Percentiles rank a stretch among this genome's conserved stretches.
Evolutionary conservation across 2,888 invertebrate species (phyloP).

Genomic region (Saturnia japonica): DNA sequence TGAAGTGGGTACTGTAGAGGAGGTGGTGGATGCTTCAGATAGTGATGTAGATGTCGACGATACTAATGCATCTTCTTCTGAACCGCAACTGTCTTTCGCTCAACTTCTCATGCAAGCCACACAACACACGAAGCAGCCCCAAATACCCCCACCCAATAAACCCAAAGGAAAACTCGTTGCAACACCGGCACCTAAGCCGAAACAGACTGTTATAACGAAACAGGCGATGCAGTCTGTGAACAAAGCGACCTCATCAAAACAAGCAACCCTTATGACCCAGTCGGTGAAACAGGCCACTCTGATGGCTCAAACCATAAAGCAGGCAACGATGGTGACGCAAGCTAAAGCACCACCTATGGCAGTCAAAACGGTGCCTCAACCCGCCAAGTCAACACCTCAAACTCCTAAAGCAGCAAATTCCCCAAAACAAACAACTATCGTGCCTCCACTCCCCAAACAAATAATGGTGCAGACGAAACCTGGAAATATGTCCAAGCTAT

Average conservation of each 20-base stretch:
- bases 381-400: slow-evolving; percentile 16
- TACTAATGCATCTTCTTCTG: slow-evolving; percentile 41
- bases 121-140: slow-evolving; percentile 43
- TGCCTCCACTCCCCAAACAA: slow-evolving; percentile 18
- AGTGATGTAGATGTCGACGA: slow-evolving; percentile 76
- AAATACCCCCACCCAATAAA: slow-evolving; percentile 28
- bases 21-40: slow-evolving; percentile 64
- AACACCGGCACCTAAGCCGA: slow-evolving; percentile 43
- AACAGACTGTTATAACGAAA: slow-evolving; percentile 30
- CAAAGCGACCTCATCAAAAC: slow-evolving; percentile 28
- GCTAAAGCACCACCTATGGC: slow-evolving; percentile 12
- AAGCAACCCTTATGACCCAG: slow-evolving; percentile 52
- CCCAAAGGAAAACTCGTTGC: slow-evolving; percentile 53
- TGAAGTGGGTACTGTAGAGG: slow-evolving; percentile 56
- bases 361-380: slow-evolving; percentile 31
- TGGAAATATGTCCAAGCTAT: slow-evolving; percentile 8
- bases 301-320: slow-evolving; percentile 51
- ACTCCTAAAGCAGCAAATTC: slow-evolving; percentile 21
- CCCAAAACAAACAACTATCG: slow-evolving; percentile 16
- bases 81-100: slow-evolving; percentile 62
- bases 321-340: slow-evolving; percentile 35
- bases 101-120: slow-evolving; percentile 70
- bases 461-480: slow-evolving; percentile 28
- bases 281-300: slow-evolving; percentile 57
- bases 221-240: slow-evolving; percentile 23